These are phyloP conservation scores for Acheta domesticus DNA, from an alignment of 2,888 invertebrate species.

Conservation along the genomic window DNA sequence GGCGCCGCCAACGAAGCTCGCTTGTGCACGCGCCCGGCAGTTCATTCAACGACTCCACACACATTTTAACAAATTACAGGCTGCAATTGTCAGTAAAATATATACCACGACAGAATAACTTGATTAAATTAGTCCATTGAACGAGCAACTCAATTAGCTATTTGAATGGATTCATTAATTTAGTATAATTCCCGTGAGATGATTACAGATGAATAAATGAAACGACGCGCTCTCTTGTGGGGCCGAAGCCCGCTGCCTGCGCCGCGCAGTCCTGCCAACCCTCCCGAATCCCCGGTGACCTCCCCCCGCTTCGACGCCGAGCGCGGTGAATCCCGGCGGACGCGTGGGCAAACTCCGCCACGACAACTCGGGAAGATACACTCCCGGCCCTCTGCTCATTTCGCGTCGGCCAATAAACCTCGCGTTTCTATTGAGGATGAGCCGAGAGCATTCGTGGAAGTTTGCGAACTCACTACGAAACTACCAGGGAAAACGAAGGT, in stretches of 20 bases:
- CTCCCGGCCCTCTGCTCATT: too few species aligned
- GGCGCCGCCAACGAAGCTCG: too few species aligned
- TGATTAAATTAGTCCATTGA: constrained; percentile 18
- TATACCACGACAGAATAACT: constrained; percentile 1
- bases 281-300: neutral
- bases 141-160: neutral
- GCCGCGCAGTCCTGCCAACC: neutral
- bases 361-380: too few species aligned
- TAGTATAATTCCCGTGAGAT: neutral
- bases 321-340: neutral
- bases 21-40: too few species aligned
- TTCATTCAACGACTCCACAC: neutral
- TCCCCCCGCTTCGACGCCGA: neutral
- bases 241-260: neutral
- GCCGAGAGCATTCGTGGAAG: too few species aligned
- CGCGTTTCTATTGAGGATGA: too few species aligned
- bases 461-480: too few species aligned
- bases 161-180: neutral
- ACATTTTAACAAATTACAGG: neutral
- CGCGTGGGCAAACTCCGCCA: too few species aligned
- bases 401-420: too few species aligned
- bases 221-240: neutral
- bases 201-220: constrained; percentile 2
- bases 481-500: too few species aligned
- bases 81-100: constrained; percentile 1